Evolutionary conservation across 2,113 vertebrate species (phyloP).

Genomic region (Tyrannus savana): DNA sequence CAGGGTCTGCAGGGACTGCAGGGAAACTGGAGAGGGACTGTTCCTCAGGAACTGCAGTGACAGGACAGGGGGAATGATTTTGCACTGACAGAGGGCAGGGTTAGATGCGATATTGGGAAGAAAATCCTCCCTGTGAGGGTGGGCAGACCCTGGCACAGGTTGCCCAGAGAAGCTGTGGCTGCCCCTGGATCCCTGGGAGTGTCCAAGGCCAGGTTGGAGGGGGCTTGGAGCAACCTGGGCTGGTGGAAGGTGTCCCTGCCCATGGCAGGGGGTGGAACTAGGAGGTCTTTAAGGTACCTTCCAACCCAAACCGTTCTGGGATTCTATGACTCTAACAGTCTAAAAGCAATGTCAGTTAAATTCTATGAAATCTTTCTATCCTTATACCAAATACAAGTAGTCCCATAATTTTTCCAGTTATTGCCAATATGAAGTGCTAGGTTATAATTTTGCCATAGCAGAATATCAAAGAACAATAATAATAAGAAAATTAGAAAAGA

Average conservation of each 20-base stretch:
- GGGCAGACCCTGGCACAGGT: not conserved
- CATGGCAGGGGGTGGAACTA: accelerated
- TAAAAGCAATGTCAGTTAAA: not conserved
- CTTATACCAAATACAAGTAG: not conserved
- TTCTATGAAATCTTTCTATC: not conserved
- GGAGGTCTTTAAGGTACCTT: accelerated
- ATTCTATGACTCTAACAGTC: not conserved
- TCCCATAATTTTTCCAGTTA: not conserved
- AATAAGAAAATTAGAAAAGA: not conserved
- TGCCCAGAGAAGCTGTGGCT: not conserved
- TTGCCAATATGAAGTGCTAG: not conserved
- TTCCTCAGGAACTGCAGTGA: not conserved
- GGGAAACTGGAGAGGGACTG: not conserved
- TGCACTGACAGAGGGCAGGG: not conserved
- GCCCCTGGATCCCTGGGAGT: not conserved
- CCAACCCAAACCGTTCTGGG: accelerated
- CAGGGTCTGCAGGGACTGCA: not conserved
- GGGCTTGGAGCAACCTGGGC: not conserved
- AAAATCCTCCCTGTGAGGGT: not conserved
- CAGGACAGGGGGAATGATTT: not conserved
- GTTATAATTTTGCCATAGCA: not conserved
- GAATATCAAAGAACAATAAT: not conserved
- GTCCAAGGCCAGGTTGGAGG: not conserved
- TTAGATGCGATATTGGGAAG: accelerated
- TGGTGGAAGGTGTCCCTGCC: not conserved